A percentile compares a stretch with the other conserved stretches of the same genome.
These are phyloP conservation scores for Lepidochrysops patricia DNA, from an alignment of 2,888 invertebrate species.

Conservation along the genomic window DNA sequence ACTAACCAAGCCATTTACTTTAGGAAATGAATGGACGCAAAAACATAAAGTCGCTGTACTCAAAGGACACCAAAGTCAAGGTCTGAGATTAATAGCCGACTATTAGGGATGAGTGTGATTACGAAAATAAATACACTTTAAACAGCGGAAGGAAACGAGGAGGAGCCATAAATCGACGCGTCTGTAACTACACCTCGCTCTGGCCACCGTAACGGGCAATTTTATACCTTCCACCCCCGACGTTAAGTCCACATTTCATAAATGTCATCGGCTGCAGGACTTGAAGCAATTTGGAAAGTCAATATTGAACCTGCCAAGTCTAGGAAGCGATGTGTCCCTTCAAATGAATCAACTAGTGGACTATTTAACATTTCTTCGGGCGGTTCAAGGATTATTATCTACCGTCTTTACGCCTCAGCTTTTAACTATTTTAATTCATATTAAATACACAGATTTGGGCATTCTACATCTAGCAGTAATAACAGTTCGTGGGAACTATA, in stretches of 20 bases:
- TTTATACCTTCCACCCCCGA: conserved; percentile 38
- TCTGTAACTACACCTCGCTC: conserved; percentile 56
- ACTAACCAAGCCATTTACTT: not conserved
- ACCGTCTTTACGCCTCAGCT: too few species aligned
- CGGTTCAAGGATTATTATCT: conserved; percentile 26
- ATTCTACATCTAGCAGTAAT: too few species aligned
- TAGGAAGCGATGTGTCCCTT: conserved; percentile 54
- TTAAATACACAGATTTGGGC: too few species aligned
- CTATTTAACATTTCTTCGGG: conserved; percentile 28
- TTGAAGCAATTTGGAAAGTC: conserved; percentile 69
- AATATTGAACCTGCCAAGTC: conserved; percentile 68
- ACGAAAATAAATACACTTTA: conserved; percentile 19
- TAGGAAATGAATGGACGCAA: not conserved
- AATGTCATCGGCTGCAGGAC: conserved; percentile 58
- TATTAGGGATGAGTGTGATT: not conserved
- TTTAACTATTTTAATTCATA: too few species aligned
- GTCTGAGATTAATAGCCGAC: not conserved
- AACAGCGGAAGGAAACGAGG: conserved; percentile 60
- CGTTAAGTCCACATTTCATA: conserved; percentile 57
- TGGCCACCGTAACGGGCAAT: conserved; percentile 44
- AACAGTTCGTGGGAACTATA: not conserved
- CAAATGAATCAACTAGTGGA: conserved; percentile 40
- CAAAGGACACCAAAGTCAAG: not conserved
- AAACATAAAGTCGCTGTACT: not conserved
- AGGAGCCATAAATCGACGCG: conserved; percentile 63